Evolutionary conservation across 2,797 vertebrate species (phyloP), one percentile per base, ranked within the genome.

Genomic region (Staurois parvus): DNA sequence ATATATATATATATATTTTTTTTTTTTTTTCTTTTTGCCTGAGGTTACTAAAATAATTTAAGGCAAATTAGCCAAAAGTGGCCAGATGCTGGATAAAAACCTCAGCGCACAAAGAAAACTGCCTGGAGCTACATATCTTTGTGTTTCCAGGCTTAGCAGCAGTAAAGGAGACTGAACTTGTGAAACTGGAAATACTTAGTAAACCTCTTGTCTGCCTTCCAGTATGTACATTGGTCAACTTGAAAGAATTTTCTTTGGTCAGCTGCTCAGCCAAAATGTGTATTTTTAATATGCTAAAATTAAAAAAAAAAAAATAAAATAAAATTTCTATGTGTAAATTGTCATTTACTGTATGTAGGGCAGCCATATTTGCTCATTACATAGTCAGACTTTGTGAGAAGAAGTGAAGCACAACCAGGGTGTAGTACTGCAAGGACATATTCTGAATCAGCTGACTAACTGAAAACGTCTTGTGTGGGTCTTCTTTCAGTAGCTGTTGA

Each of bases 21-120:
- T n/a, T n/a, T n/a, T 97, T 98, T 9, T 96, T 0, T 94, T 97
- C 42, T 98, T 98, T 88, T 94, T 98, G 10, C 97, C 97, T 0
- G 97, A 98, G 88, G 96, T 97, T 87, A 98, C 97, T 0, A 98
- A 88, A 95, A 95, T 88, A 94, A 91, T 70, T 93, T 98, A 17
- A 91, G 95, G 84, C 96, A 98, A 89, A 94, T 98, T 68, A 98
- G 96, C 89, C 95, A 97, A 0, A 95, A 97, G 85, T 98, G 97
- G 97, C 95, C 95, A 0, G 85, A 97, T 87, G 92, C 98, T 67
- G 93, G 95, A 19, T 81, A 93, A 45, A 95, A 94, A 66, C 92
- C 98, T n/a, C 69, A 92, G 73, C 94, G 77, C 29, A 98, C 97
- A 0, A 0, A 1, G 91, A 86, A 0, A 92, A 95, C 85, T 93